Conservation (phyloP, 2,113 vertebrate genomes). For the Physeter macrocephalus region DNA sequence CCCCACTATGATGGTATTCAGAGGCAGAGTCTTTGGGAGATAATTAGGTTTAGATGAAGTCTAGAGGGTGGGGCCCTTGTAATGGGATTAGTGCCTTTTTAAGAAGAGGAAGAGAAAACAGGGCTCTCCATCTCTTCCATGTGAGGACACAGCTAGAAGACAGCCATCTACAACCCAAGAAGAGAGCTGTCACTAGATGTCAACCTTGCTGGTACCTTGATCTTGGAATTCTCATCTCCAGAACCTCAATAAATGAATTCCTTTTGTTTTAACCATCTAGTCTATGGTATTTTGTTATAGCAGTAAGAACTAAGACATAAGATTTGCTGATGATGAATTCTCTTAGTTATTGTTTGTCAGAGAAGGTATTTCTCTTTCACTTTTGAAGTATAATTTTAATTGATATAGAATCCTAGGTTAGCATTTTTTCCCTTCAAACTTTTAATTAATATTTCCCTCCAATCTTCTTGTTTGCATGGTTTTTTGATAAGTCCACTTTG, state of each 20-base stretch:
- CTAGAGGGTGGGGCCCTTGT: neutral
- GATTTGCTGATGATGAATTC: neutral
- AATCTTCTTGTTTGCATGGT: neutral
- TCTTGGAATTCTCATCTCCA: neutral
- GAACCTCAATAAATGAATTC: neutral
- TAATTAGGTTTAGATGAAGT: neutral
- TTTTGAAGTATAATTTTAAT: neutral
- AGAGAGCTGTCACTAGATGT: neutral
- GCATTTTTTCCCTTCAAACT: neutral
- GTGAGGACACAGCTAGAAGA: neutral
- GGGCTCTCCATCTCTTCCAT: neutral
- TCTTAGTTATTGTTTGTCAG: neutral
- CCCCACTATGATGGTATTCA: neutral
- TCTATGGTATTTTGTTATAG: neutral
- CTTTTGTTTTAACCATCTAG: neutral
- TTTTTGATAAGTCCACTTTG: neutral
- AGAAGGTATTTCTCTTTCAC: neutral
- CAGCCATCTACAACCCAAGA: neutral
- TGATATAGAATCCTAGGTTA: neutral
- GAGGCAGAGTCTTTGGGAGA: neutral
- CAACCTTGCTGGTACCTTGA: neutral
- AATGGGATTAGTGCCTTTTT: neutral
- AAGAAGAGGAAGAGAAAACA: neutral
- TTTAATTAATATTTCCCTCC: neutral
- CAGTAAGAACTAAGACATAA: neutral